These are phyloP conservation scores for Zalophus californianus DNA, from an alignment of 2,797 vertebrate genomes.

Conservation along the genomic window DNA sequence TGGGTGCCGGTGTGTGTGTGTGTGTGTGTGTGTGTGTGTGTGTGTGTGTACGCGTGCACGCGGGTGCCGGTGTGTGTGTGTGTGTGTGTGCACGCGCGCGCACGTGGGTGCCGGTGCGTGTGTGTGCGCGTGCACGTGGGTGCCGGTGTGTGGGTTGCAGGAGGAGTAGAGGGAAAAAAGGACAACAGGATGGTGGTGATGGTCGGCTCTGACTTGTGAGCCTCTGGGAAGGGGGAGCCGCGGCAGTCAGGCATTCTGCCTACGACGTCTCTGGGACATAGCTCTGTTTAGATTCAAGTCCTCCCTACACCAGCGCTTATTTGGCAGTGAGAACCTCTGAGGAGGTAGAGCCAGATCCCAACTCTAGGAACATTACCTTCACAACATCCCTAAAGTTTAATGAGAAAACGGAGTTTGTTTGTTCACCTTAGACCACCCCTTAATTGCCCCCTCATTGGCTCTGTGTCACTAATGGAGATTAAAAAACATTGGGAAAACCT, in stretches of 20 bases:
- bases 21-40: neutral
- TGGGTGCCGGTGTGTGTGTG: neutral
- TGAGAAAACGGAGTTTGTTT: neutral
- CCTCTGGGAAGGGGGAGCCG: fast-evolving
- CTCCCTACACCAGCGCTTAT: fast-evolving
- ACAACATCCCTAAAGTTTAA: fast-evolving
- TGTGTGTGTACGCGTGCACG: too few species aligned
- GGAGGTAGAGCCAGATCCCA: neutral
- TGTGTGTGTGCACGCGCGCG: too few species aligned
- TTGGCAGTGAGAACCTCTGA: fast-evolving
- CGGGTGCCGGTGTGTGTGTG: too few species aligned
- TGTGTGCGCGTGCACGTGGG: too few species aligned
- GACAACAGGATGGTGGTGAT: fast-evolving
- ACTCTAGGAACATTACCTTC: neutral
- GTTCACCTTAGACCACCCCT: fast-evolving
- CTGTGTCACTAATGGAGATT: neutral
- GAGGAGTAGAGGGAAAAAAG: neutral
- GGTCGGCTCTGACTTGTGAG: neutral
- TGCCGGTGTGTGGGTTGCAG: neutral
- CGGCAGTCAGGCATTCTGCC: neutral
- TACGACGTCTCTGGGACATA: fast-evolving
- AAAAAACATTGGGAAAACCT: neutral
- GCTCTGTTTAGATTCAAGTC: fast-evolving
- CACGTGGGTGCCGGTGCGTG: neutral
- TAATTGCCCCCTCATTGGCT: fast-evolving